These are phyloP conservation scores for Cosmia pyralina DNA, from an alignment of 2,888 invertebrate genomes.

Conservation along the genomic window DNA sequence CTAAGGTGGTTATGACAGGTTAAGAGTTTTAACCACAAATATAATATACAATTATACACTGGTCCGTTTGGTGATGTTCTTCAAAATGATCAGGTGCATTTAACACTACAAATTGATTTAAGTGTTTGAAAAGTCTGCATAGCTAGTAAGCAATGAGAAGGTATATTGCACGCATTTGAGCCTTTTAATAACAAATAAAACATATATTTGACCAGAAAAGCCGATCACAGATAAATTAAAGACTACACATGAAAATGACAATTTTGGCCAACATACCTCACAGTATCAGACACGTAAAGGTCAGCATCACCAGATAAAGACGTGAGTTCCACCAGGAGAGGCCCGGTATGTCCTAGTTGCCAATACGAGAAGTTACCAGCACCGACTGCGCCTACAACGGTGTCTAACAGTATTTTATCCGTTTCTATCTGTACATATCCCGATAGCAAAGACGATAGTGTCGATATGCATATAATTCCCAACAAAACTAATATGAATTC, in stretches of 20 bases:
- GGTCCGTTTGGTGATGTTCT: neutral
- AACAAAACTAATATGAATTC: slow-evolving; percentile 82
- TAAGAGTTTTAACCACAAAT: too few relatives aligned
- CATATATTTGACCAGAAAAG: neutral
- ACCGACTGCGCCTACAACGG: slow-evolving; percentile 80
- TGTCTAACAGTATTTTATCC: slow-evolving; percentile 82
- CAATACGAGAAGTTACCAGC: slow-evolving; percentile 87
- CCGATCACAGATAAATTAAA: neutral
- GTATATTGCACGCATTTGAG: neutral
- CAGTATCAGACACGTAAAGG: slow-evolving; percentile 82
- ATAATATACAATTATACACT: too few relatives aligned
- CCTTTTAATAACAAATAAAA: neutral
- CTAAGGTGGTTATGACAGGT: neutral
- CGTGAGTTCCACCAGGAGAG: slow-evolving; percentile 80
- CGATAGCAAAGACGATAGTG: slow-evolving; percentile 79
- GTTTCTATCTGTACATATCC: slow-evolving; percentile 75
- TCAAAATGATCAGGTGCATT: neutral
- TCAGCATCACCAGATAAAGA: slow-evolving; percentile 85
- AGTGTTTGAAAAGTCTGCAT: too few relatives aligned
- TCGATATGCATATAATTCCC: slow-evolving; percentile 82
- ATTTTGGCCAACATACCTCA: slow-evolving; percentile 73
- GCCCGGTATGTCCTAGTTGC: slow-evolving; percentile 84
- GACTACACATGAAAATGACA: neutral
- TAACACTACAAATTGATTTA: neutral
- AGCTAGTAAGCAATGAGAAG: neutral